Conservation (phyloP, 2,888 invertebrate genomes). For the Parasteatoda lunata region DNA sequence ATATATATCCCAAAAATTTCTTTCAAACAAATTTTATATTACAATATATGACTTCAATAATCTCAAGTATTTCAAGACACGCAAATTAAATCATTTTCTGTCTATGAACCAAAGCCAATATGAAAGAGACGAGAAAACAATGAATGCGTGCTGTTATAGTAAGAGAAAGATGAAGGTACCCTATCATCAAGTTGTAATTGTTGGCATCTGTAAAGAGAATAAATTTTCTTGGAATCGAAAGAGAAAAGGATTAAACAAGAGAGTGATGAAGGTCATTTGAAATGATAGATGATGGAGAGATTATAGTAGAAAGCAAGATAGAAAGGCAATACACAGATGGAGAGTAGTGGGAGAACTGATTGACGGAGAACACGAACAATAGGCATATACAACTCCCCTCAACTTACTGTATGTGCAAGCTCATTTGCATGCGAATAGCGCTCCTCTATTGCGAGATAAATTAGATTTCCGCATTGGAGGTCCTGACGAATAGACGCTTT, state of each 20-base stretch:
- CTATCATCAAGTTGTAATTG: neutral
- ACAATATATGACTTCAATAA: too few relatives aligned
- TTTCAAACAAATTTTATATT: too few relatives aligned
- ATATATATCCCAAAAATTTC: too few relatives aligned
- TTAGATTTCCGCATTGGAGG: conserved; percentile 67
- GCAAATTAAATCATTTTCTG: too few relatives aligned
- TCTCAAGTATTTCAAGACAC: too few relatives aligned
- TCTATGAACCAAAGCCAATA: too few relatives aligned
- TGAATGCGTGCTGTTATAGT: too few relatives aligned
- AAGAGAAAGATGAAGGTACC: neutral
- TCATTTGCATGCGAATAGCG: conserved; percentile 68
- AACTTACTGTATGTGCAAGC: conserved; percentile 24
- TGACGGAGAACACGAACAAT: conserved; percentile 67
- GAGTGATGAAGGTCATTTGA: conserved; percentile 52
- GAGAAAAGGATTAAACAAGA: conserved; percentile 59
- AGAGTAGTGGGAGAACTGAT: conserved; percentile 50
- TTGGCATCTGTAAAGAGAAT: conserved; percentile 9
- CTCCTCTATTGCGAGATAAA: conserved; percentile 65
- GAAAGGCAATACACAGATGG: conserved; percentile 44
- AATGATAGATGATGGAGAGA: conserved; percentile 67
- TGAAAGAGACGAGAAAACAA: too few relatives aligned
- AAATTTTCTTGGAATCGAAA: conserved; percentile 34
- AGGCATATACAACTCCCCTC: conserved; percentile 52
- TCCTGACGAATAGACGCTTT: conserved; percentile 65
- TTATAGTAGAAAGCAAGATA: conserved; percentile 42